These are phyloP conservation scores for Heterohyrax brucei DNA, from an alignment of 2,797 vertebrate species.

Conservation along the genomic window DNA sequence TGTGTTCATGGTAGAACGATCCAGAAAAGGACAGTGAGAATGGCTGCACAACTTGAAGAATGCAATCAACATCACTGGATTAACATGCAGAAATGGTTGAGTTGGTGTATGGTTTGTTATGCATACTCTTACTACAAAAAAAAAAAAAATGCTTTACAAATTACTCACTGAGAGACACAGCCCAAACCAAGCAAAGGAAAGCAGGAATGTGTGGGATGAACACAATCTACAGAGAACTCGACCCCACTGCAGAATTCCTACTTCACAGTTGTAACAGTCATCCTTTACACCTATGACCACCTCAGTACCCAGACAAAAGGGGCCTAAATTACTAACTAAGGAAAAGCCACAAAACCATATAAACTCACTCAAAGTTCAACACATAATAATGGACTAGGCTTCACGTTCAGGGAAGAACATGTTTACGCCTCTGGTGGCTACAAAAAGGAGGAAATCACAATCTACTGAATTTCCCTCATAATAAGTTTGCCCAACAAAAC, in stretches of 20 bases:
- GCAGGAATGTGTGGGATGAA: neutral
- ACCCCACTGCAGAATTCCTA: neutral
- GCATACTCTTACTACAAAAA: neutral
- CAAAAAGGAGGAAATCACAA: constrained; percentile 38
- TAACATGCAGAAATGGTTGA: neutral
- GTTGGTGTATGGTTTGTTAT: neutral
- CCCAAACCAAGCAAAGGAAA: constrained; percentile 4
- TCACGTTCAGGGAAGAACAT: constrained; percentile 18
- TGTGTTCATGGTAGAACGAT: neutral
- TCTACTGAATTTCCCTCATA: constrained; percentile 63
- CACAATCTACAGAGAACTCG: too few relatives aligned
- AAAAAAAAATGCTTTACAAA: neutral
- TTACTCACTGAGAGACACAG: neutral
- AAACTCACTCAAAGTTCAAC: constrained; percentile 8
- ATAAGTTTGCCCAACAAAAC: constrained; percentile 68
- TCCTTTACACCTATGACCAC: neutral
- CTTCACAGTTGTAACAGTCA: neutral
- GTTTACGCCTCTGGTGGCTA: neutral
- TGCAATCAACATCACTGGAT: neutral
- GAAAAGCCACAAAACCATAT: neutral
- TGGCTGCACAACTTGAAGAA: neutral
- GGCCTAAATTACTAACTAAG: neutral
- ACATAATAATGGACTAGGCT: neutral
- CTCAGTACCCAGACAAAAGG: neutral
- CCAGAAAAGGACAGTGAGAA: neutral